Percentiles rank a stretch among this genome's conserved stretches.
phyloP scores from a whole-genome alignment of 1,140 invertebrate species.

The Galleria mellonella region DNA sequence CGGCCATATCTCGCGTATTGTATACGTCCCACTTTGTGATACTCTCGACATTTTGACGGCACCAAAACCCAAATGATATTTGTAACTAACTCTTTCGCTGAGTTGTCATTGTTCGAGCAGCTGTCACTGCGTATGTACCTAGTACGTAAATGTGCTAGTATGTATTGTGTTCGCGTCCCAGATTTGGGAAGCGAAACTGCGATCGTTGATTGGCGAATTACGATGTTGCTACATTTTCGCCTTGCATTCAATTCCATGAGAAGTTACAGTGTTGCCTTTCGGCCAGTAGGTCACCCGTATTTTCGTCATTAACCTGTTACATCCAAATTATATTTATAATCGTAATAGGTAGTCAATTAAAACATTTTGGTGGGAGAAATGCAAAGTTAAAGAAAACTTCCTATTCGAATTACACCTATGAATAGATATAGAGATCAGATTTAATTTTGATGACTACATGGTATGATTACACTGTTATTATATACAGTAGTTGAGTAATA shows the following conservation, averaged over 20 bases:
- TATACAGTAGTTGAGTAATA: too few species aligned
- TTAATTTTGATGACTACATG: too few species aligned
- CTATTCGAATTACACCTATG: too few species aligned
- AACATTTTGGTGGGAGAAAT: too few species aligned
- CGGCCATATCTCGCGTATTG: constrained; percentile 52
- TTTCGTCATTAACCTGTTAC: constrained; percentile 4
- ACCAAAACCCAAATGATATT: constrained; percentile 53
- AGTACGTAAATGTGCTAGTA: constrained; percentile 31
- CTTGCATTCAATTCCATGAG: constrained; percentile 63
- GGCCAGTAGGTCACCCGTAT: constrained; percentile 42
- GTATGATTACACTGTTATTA: too few species aligned
- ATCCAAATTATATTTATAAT: background rate
- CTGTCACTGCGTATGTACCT: constrained; percentile 31
- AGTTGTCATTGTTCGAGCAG: constrained; percentile 33
- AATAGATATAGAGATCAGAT: too few species aligned
- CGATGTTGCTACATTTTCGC: constrained; percentile 60
- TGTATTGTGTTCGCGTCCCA: constrained; percentile 47
- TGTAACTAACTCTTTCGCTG: constrained; percentile 34
- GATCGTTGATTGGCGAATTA: constrained; percentile 56
- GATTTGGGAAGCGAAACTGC: constrained; percentile 58
- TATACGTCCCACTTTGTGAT: constrained; percentile 53
- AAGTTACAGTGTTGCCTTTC: constrained; percentile 52
- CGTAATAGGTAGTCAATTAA: too few species aligned
- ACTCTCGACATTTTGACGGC: constrained; percentile 53
- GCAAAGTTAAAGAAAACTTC: too few species aligned